A percentile compares a stretch with the other conserved stretches of the same genome.
Evolutionary conservation across 2,888 invertebrate genomes (phyloP).

Genomic region (Caprella mutica): DNA sequence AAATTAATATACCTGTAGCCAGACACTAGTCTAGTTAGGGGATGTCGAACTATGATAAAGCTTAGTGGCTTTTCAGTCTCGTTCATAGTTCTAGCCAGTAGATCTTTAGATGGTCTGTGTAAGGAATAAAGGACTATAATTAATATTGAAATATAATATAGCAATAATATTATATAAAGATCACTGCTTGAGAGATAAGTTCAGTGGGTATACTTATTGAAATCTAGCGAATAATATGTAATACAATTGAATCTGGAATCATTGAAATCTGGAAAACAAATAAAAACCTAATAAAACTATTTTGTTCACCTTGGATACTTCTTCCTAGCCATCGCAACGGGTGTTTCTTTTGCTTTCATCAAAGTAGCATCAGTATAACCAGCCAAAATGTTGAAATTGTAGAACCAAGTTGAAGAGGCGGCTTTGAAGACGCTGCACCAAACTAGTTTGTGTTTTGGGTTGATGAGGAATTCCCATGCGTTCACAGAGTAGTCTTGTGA

Average conservation of each 20-base stretch:
- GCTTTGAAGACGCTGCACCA: constrained; percentile 33
- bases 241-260: too few species aligned
- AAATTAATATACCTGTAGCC: constrained; percentile 20
- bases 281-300: too few species aligned
- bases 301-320: constrained; percentile 25
- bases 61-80: constrained; percentile 8
- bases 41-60: constrained; percentile 28
- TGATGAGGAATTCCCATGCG: constrained; percentile 32
- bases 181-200: too few species aligned
- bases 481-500: constrained; percentile 20
- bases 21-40: constrained; percentile 28
- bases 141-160: too few species aligned
- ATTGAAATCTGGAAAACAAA: too few species aligned
- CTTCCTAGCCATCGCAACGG: constrained; percentile 23
- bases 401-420: constrained; percentile 33
- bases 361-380: constrained; percentile 24
- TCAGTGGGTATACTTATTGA: too few species aligned
- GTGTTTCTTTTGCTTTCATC: constrained; percentile 26
- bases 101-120: constrained; percentile 19
- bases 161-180: too few species aligned
- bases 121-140: too few species aligned
- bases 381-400: constrained; percentile 31
- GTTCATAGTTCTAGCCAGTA: constrained; percentile 18
- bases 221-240: too few species aligned
- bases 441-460: constrained; percentile 14